Evolutionary conservation across 1,140 invertebrate genomes (phyloP), one percentile per base, ranked within the genome.

Genomic region (Bombus picipes): DNA sequence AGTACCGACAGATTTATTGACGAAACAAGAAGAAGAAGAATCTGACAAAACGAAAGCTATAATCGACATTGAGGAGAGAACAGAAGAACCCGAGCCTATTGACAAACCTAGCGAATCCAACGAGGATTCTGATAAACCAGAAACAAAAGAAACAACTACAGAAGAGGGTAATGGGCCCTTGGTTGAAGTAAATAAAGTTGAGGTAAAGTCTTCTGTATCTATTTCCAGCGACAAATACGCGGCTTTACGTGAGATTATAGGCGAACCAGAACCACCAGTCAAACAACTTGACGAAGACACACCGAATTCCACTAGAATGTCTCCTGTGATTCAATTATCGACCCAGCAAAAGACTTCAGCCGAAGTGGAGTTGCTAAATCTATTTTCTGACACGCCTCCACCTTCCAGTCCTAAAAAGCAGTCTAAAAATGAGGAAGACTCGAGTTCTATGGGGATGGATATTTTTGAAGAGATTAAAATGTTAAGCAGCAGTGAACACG

Each of bases 401-500:
- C 87, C 87, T 0, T 70, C 92, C 8, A 91, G 86, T 25, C 88
- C 91, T 9, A 92, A 90, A 72, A 93, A 93, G 37, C 34, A 71
- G 18, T 10, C 53, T 3, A 93, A 90, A 10, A 93, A 91, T 53
- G 92, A 94, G 13, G 92, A 93, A 1, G 92, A 93, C 12, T 25
- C 84, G 12, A 93, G 92, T 32, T 78, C 89, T 10, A 85, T 85
- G 28, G 90, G 93, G 0, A 91, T 94, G 89, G 93, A 95, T 77
- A 94, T 95, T 81, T 95, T 95, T 73, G 93, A 95, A 78, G 94
- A 95, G 88, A 95, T 95, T n/a, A 93, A 94, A 85, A 95, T 94
- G 93, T 73, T 95, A 43, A 95, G 94, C 57, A 91, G 86, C 57
- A 85, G 80, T 66, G 81, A 65, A 25, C 90, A 88, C 65, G 37